Evolutionary conservation across 2,888 invertebrate species (phyloP).

Genomic region (Brachycybe producta): DNA sequence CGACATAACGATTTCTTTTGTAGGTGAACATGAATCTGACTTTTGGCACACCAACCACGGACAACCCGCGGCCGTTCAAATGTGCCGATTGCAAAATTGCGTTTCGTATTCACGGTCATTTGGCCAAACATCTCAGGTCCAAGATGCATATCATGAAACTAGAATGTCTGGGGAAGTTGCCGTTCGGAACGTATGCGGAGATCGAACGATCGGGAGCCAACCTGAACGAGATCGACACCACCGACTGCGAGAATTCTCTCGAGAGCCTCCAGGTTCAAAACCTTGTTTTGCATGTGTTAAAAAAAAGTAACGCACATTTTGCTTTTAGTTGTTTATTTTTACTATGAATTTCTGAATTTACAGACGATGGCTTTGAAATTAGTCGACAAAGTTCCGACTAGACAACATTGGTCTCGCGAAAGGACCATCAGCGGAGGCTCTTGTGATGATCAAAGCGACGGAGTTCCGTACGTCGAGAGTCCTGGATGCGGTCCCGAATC

Average conservation of each 20-base stretch:
- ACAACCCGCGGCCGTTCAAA: slow-evolving; percentile 89
- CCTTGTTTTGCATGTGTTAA: background rate
- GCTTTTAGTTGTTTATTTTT: background rate
- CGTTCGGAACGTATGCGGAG: slow-evolving; percentile 86
- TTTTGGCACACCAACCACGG: slow-evolving; percentile 60
- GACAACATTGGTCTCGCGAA: slow-evolving; percentile 24
- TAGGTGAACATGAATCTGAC: slow-evolving; percentile 65
- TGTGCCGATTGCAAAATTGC: slow-evolving; percentile 93
- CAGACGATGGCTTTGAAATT: slow-evolving; percentile 28
- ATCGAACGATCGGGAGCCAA: slow-evolving; percentile 80
- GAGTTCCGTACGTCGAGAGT: slow-evolving; percentile 11
- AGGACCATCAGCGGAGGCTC: slow-evolving; percentile 22
- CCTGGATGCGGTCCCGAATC: no score
- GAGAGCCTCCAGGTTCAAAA: slow-evolving; percentile 58
- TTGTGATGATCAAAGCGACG: slow-evolving; percentile 18
- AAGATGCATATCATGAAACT: slow-evolving; percentile 91
- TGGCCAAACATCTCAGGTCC: slow-evolving; percentile 90
- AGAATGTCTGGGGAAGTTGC: slow-evolving; percentile 65
- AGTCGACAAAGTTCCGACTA: slow-evolving; percentile 28
- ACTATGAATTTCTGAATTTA: slow-evolving; percentile 16
- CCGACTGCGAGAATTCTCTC: slow-evolving; percentile 87
- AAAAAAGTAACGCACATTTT: background rate
- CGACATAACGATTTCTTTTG: background rate
- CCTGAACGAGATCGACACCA: slow-evolving; percentile 87
- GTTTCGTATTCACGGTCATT: slow-evolving; percentile 84